Conservation (phyloP, 2,113 vertebrate species). For the Puma concolor region DNA sequence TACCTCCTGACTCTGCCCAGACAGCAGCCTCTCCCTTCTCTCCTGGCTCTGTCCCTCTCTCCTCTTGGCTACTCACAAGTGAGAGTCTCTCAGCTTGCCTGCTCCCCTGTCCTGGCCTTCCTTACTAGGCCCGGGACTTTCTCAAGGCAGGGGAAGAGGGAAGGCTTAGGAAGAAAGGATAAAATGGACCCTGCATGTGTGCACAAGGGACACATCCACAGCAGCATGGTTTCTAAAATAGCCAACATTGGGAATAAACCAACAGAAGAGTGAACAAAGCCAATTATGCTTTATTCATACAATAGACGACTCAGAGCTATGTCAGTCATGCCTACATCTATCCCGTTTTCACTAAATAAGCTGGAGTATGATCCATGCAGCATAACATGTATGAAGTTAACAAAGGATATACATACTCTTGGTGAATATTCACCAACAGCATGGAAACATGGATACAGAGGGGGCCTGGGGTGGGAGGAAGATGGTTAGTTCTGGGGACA, state of each 20-base stretch:
- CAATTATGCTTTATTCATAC: not conserved
- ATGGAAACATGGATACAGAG: not conserved
- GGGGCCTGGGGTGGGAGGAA: no score
- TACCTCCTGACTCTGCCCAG: not conserved
- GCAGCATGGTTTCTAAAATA: not conserved
- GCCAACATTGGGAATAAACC: not conserved
- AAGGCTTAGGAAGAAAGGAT: not conserved
- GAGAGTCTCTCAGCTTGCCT: not conserved
- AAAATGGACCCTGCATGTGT: rapidly evolving
- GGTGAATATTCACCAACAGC: not conserved
- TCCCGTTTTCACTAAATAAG: not conserved
- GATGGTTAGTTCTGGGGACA: not conserved
- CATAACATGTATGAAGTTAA: rapidly evolving
- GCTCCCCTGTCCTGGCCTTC: not conserved
- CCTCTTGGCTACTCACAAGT: not conserved
- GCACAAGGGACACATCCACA: not conserved
- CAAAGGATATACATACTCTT: not conserved
- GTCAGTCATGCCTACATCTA: not conserved
- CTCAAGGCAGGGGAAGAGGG: not conserved
- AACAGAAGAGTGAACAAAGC: not conserved
- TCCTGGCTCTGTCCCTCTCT: not conserved
- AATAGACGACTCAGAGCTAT: not conserved
- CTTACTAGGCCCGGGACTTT: not conserved
- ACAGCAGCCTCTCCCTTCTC: not conserved
- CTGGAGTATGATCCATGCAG: no score